Percentiles rank a stretch among this genome's conserved stretches.
Conservation (phyloP, 2,113 vertebrate genomes). For the Sinocyclocheilus anophthalmus region DNA sequence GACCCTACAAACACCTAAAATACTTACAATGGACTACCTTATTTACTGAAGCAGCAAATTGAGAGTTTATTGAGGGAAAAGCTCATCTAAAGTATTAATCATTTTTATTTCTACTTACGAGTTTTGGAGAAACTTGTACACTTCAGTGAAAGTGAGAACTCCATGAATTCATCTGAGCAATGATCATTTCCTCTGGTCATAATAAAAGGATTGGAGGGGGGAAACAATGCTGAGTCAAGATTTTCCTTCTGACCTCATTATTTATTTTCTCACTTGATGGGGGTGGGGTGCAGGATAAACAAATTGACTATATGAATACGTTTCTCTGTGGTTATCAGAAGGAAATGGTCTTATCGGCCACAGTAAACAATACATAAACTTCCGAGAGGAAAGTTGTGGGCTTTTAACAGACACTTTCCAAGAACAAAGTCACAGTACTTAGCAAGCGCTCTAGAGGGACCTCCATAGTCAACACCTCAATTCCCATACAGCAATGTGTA, state of each 20-base stretch:
- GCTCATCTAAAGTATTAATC: background rate
- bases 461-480: background rate
- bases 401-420: constrained; percentile 16
- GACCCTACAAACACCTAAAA: no score
- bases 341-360: constrained; percentile 10
- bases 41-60: no score
- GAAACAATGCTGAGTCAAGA: constrained; percentile 37
- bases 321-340: constrained; percentile 8
- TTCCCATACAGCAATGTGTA: background rate
- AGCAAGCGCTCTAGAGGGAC: background rate
- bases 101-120: background rate
- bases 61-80: no score
- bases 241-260: constrained; percentile 21
- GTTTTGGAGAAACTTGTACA: background rate
- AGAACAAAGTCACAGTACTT: constrained; percentile 1
- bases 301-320: constrained; percentile 16
- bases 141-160: background rate
- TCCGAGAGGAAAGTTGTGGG: constrained; percentile 10
- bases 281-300: background rate
- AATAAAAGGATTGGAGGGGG: constrained; percentile 3
- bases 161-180: background rate
- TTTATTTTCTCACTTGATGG: constrained; percentile 26
- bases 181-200: background rate
- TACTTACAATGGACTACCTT: no score
- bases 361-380: constrained; percentile 27